These are phyloP conservation scores for Sarcophaga rosellei DNA, from an alignment of 2,888 invertebrate species.

Conservation along the genomic window DNA sequence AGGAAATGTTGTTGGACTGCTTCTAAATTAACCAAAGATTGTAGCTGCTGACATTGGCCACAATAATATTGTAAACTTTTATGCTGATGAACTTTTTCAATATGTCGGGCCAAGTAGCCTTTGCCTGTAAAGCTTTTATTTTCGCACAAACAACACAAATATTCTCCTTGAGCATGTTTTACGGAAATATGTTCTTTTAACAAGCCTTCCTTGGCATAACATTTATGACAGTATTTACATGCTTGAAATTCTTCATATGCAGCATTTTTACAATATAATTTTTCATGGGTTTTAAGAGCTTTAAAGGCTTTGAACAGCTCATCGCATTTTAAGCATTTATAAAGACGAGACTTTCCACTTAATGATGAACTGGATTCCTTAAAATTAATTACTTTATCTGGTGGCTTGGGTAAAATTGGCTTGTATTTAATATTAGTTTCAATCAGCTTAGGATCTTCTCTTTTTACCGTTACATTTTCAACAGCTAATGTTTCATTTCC, in stretches of 20 bases:
- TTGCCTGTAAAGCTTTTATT: constrained; percentile 64
- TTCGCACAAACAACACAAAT: constrained; percentile 66
- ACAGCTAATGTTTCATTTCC: not conserved
- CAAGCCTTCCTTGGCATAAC: constrained; percentile 59
- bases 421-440: not conserved
- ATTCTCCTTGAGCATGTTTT: constrained; percentile 64
- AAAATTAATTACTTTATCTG: not conserved
- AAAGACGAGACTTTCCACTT: constrained; percentile 56
- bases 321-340: constrained; percentile 70
- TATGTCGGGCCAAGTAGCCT: constrained; percentile 69
- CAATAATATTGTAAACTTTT: constrained; percentile 68
- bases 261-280: constrained; percentile 42
- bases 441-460: not conserved
- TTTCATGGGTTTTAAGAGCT: constrained; percentile 67
- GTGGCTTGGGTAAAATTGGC: constrained; percentile 46
- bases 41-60: constrained; percentile 37
- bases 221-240: constrained; percentile 70
- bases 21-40: constrained; percentile 6
- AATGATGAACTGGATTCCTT: not conserved
- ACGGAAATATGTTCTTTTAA: constrained; percentile 64
- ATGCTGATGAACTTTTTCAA: constrained; percentile 63
- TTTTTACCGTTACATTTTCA: not conserved
- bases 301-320: constrained; percentile 69
- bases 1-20: constrained; percentile 65
- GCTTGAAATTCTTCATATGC: constrained; percentile 46